These are phyloP conservation scores for Sorex maritimensis DNA, from an alignment of 2,797 vertebrate species.

Conservation along the genomic window DNA sequence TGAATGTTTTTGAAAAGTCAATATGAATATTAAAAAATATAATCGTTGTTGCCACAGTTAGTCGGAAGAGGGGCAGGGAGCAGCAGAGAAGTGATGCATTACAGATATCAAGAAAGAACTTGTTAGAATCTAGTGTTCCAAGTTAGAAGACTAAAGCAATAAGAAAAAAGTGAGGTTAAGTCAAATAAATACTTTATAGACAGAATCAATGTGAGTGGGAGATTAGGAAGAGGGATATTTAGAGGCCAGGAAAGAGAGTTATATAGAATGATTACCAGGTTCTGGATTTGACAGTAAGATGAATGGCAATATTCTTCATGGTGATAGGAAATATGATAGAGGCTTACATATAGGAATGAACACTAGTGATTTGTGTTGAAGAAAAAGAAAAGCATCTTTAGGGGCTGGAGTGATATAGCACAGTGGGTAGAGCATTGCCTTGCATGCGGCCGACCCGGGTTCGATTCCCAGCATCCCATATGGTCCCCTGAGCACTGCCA, in stretches of 20 bases:
- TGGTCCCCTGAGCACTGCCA: too few species aligned
- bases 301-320: neutral
- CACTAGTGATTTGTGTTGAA: neutral
- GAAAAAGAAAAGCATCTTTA: neutral
- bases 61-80: neutral
- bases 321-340: neutral
- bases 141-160: neutral
- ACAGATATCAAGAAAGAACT: neutral
- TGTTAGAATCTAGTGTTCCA: neutral
- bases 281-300: neutral
- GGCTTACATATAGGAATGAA: neutral
- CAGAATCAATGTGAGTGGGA: neutral
- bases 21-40: neutral
- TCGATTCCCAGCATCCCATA: too few species aligned
- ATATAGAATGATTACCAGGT: neutral
- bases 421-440: too few species aligned
- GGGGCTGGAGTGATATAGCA: too few species aligned
- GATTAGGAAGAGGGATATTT: neutral
- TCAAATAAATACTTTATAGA: constrained; percentile 5
- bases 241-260: neutral
- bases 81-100: neutral
- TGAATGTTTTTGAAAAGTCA: too few species aligned
- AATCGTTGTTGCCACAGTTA: neutral
- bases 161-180: neutral
- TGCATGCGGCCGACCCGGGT: too few species aligned